Evolutionary conservation across 2,888 invertebrate species (phyloP).

Genomic region (Lepeophtheirus nordmannii): DNA sequence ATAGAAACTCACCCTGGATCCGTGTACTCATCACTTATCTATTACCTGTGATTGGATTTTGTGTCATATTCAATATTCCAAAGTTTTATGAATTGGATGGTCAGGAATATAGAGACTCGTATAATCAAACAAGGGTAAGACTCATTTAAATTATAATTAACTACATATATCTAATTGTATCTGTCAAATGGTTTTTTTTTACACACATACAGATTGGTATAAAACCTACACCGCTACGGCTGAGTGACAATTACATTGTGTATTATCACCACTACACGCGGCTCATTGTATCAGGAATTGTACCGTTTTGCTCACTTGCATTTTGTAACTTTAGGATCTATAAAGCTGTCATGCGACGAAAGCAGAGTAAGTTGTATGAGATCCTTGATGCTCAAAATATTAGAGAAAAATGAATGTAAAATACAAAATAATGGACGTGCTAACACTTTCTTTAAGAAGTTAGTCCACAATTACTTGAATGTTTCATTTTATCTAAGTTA

Average conservation of each 20-base stretch:
- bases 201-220: constrained; percentile 4
- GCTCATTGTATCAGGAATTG: constrained; percentile 11
- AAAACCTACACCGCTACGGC: constrained; percentile 9
- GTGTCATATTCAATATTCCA: not conserved
- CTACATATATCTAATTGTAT: too few relatives aligned
- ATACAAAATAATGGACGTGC: too few relatives aligned
- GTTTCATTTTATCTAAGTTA: too few relatives aligned
- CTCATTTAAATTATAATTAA: too few relatives aligned
- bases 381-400: too few relatives aligned
- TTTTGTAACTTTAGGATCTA: not conserved
- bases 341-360: not conserved
- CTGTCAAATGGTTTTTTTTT: not conserved
- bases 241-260: constrained; percentile 17
- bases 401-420: too few relatives aligned
- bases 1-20: not conserved
- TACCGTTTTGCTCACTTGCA: not conserved
- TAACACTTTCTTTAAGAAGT: too few relatives aligned
- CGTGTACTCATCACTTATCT: not conserved
- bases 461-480: too few relatives aligned
- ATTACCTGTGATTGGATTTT: not conserved
- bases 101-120: not conserved
- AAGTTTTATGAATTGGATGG: not conserved
- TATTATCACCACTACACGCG: constrained; percentile 18
- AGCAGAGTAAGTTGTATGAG: not conserved
- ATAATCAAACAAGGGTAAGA: not conserved